Evolutionary conservation across 2,888 invertebrate genomes (phyloP).

Genomic region (Bembecia ichneumoniformis): DNA sequence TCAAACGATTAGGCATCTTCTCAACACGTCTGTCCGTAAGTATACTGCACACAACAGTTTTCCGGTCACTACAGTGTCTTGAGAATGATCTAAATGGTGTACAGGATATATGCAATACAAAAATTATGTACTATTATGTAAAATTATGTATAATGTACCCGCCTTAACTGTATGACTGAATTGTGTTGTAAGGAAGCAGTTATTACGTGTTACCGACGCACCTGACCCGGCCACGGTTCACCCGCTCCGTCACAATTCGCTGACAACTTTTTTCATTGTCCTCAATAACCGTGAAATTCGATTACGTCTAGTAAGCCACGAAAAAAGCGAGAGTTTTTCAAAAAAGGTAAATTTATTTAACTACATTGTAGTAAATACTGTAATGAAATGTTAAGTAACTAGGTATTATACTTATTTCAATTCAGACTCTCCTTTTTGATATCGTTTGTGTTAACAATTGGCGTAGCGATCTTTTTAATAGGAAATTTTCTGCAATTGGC

Average conservation of each 20-base stretch:
- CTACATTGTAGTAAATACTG: not conserved
- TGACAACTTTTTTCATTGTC: slow-evolving; percentile 36
- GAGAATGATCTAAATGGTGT: too few species aligned
- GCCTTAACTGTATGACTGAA: not conserved
- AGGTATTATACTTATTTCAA: not conserved
- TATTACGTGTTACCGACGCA: slow-evolving; percentile 18
- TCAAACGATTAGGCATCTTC: too few species aligned
- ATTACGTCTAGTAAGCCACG: slow-evolving; percentile 47
- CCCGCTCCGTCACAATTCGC: slow-evolving; percentile 33
- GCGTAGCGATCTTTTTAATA: not conserved
- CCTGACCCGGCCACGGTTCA: slow-evolving; percentile 36
- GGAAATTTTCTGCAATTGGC: not conserved
- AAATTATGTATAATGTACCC: too few species aligned
- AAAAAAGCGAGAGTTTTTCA: slow-evolving; percentile 47
- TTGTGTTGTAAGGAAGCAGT: not conserved
- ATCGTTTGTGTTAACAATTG: not conserved
- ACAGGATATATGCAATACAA: too few species aligned
- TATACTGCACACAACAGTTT: too few species aligned
- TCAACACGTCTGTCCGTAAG: too few species aligned
- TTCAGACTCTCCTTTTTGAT: not conserved
- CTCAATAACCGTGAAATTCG: slow-evolving; percentile 60
- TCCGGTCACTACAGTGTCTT: too few species aligned
- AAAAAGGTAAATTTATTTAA: slow-evolving; percentile 9
- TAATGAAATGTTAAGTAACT: not conserved
- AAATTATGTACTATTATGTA: too few species aligned